Percentiles rank a stretch among this genome's conserved stretches.
Evolutionary conservation across 2,888 invertebrate genomes (phyloP).

Genomic region (Cataglyphis livida): DNA sequence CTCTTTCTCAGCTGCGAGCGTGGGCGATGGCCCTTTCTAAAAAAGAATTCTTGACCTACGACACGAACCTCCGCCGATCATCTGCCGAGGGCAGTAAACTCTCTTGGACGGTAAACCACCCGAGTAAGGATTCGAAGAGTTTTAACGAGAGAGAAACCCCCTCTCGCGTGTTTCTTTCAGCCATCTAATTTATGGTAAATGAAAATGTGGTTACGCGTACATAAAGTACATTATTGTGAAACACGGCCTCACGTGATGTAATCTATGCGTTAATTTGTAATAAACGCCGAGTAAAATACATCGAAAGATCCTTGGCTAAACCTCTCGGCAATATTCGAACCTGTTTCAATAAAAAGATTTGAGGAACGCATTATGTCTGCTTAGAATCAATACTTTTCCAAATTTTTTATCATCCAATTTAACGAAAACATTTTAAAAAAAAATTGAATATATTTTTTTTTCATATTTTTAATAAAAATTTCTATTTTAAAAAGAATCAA

Average conservation of each 20-base stretch:
- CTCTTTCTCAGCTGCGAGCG: conserved; percentile 29
- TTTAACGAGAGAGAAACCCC: conserved; percentile 23
- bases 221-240: neutral
- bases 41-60: conserved; percentile 68
- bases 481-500: neutral
- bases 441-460: neutral
- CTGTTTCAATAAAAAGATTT: neutral
- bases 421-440: neutral
- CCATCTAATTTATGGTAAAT: conserved; percentile 53
- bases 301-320: neutral
- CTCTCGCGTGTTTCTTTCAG: neutral
- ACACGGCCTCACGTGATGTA: neutral
- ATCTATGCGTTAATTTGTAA: conserved; percentile 40
- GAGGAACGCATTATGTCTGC: neutral
- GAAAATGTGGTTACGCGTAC: conserved; percentile 37
- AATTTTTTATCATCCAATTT: neutral
- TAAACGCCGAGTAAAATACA: neutral
- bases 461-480: neutral
- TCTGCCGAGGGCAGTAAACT: conserved; percentile 35
- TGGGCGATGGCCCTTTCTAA: conserved; percentile 49
- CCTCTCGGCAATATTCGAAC: neutral
- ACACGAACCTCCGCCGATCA: conserved; percentile 38
- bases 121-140: conserved; percentile 11
- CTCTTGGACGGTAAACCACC: conserved; percentile 48
- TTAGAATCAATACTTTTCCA: neutral